These are phyloP conservation scores for Gymnothorax javanicus DNA, from an alignment of 2,797 vertebrate genomes.

Conservation along the genomic window DNA sequence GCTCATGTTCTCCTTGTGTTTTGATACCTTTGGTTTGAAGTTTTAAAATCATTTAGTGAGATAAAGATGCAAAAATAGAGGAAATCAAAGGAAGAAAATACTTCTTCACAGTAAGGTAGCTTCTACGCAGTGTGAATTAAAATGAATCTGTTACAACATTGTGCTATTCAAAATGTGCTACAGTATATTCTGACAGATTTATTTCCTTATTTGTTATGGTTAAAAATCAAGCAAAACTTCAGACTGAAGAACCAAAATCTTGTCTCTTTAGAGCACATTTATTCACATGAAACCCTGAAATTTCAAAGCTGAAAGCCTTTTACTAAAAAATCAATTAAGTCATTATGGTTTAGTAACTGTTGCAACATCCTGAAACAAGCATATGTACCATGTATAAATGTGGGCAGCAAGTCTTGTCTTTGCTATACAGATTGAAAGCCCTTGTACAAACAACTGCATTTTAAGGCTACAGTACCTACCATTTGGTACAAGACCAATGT, in stretches of 20 bases:
- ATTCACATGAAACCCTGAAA: conserved; percentile 42
- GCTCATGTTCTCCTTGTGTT: no score
- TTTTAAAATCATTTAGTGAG: no score
- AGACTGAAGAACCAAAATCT: not conserved
- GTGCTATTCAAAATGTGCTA: not conserved
- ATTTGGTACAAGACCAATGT: conserved; percentile 32
- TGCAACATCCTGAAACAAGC: not conserved
- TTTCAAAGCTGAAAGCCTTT: conserved; percentile 28
- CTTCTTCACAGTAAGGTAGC: no score
- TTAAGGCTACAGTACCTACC: conserved; percentile 53
- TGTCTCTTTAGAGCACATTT: conserved; percentile 54
- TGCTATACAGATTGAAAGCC: conserved; percentile 42
- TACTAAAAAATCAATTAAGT: conserved; percentile 29
- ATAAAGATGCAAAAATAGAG: no score
- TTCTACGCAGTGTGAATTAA: not conserved
- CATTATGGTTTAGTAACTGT: conserved; percentile 16
- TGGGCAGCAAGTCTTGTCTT: conserved; percentile 22
- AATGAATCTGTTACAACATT: not conserved
- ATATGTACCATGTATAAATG: conserved; percentile 2
- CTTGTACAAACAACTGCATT: conserved; percentile 28
- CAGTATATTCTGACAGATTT: not conserved
- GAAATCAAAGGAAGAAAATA: no score
- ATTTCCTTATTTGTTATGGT: not conserved
- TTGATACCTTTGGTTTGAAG: no score
- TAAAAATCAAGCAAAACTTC: conserved; percentile 11